Percentiles rank a stretch among this genome's conserved stretches.
Conservation (phyloP, 2,797 vertebrate species). For the Poliocrania exsul region DNA sequence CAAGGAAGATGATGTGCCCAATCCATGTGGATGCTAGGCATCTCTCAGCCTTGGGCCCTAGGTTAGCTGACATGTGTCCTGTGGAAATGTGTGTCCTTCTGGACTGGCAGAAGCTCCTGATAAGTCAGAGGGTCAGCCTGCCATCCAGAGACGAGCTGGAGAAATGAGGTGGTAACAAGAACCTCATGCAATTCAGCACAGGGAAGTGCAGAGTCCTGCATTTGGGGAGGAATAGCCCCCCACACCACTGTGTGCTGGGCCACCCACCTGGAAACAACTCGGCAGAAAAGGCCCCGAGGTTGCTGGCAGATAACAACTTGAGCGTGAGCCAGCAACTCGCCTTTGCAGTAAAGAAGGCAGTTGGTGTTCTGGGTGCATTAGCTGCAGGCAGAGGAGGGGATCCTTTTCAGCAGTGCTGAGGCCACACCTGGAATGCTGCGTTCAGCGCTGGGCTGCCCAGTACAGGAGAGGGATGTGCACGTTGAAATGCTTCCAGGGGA, state of each 20-base stretch:
- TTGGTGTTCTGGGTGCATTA: not conserved
- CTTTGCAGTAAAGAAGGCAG: rapidly evolving
- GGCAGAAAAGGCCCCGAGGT: not conserved
- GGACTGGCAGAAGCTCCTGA: not conserved
- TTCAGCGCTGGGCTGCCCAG: not conserved
- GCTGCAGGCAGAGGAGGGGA: not conserved
- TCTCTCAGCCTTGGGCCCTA: not conserved
- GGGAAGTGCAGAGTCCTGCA: not conserved
- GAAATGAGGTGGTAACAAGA: not conserved
- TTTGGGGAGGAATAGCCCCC: not conserved
- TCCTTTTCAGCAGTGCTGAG: not conserved
- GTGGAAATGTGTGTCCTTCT: not conserved
- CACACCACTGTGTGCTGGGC: not conserved
- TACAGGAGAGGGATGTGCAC: not conserved
- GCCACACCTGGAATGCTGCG: not conserved
- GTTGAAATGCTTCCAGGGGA: not conserved
- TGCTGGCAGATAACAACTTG: not conserved
- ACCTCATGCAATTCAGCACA: rapidly evolving
- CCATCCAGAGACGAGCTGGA: not conserved
- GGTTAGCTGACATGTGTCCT: not conserved
- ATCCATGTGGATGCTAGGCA: no score
- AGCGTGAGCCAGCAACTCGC: not conserved
- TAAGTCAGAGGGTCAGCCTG: not conserved
- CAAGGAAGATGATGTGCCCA: not conserved
- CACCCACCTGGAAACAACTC: not conserved